Conservation (phyloP, 1,140 invertebrate genomes). For the Drosophila triauraria region DNA sequence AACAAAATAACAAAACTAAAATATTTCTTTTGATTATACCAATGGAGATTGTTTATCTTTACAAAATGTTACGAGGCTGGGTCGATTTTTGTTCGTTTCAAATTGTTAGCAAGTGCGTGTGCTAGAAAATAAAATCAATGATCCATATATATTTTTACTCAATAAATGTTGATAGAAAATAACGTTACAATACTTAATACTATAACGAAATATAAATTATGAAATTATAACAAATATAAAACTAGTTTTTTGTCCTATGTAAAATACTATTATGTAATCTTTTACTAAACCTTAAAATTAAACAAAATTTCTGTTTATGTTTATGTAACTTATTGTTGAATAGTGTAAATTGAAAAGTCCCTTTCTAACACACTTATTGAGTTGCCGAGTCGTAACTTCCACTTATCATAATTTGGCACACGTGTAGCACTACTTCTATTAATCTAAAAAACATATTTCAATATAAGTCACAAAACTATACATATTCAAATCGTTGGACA, state of each 20-base stretch:
- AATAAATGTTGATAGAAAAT: background rate
- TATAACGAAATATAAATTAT: too few species aligned
- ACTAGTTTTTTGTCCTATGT: too few species aligned
- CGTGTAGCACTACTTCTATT: background rate
- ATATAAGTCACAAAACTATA: constrained; percentile 15
- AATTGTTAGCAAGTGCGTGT: constrained; percentile 24
- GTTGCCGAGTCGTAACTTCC: background rate
- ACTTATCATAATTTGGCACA: background rate
- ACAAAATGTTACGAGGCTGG: constrained; percentile 13
- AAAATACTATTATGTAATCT: too few species aligned
- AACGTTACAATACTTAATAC: too few species aligned
- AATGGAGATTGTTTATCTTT: constrained; percentile 23
- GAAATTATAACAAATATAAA: too few species aligned
- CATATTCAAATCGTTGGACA: constrained; percentile 18
- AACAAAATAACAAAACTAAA: constrained; percentile 26
- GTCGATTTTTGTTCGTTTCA: background rate
- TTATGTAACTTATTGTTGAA: background rate
- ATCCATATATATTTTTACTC: background rate
- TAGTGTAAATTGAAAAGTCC: background rate
- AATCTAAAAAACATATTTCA: constrained; percentile 3
- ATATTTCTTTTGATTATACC: constrained; percentile 33
- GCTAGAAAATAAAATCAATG: background rate
- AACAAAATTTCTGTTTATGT: too few species aligned
- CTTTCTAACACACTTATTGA: background rate
- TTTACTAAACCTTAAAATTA: too few species aligned